Percentiles rank a stretch among this genome's conserved stretches.
Evolutionary conservation across 2,797 vertebrate species (phyloP).

Genomic region (Mormyrops attenuatus): DNA sequence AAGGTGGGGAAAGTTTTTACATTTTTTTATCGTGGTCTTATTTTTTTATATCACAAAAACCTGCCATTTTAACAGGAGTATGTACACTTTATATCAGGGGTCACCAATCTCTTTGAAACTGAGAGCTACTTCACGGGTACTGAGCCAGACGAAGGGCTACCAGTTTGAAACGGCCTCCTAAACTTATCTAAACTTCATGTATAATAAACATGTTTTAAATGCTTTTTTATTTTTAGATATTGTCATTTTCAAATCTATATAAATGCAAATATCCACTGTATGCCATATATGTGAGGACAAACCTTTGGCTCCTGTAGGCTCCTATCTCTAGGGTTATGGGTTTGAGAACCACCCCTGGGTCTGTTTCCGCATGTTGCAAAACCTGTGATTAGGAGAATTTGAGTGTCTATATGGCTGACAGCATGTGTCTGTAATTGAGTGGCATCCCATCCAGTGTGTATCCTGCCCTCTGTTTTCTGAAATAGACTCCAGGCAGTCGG

Average conservation of each 20-base stretch:
- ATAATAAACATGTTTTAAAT: too few species aligned
- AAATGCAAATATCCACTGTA: background rate
- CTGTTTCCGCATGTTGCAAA: background rate
- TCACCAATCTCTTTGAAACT: too few species aligned
- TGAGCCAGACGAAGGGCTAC: too few species aligned
- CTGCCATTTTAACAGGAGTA: background rate
- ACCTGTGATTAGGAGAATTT: background rate
- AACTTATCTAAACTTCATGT: too few species aligned
- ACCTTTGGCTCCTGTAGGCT: background rate
- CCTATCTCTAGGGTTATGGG: background rate
- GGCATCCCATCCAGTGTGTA: background rate
- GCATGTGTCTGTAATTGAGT: background rate
- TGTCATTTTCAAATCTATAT: too few species aligned
- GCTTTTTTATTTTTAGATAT: too few species aligned
- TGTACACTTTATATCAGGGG: background rate
- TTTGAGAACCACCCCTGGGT: background rate
- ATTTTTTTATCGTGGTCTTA: background rate
- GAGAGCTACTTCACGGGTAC: too few species aligned
- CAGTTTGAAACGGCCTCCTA: too few species aligned
- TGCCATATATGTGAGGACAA: background rate
- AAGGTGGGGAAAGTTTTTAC: background rate
- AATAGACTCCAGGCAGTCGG: background rate
- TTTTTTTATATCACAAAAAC: background rate
- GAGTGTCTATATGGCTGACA: background rate
- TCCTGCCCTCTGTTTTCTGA: background rate